Evolutionary conservation across 2,888 invertebrate genomes (phyloP), one percentile per base, ranked within the genome.

Genomic region (Melinaea marsaeus): DNA sequence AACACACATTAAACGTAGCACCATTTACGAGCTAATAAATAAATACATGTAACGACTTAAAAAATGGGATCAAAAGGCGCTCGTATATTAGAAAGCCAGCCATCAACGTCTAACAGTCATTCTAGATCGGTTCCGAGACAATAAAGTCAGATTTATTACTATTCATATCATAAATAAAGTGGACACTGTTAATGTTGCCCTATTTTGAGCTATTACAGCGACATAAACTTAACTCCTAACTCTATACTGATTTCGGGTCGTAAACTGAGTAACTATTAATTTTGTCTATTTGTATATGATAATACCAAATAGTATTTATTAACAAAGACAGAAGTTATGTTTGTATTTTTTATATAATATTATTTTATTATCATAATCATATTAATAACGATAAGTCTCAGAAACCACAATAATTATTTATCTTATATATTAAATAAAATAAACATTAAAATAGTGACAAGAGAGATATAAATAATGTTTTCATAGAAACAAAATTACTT

Each of bases 171-270:
- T 88, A 88, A 88, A 87, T 87, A 77, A 79, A 69, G 57, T 74
- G 79, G 88, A 87, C 87, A 82, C 78, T 79, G 88, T 85, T 84
- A 85, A 85, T 84, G 78, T 80, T 78, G 72, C 73, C 79, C 84
- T 80, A 86, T 87, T 89, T 86, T 85, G 84, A 86, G 83, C 88
- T 85, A 86, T 89, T 86, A 87, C 87, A 73, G 76, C 72, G 78
- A 77, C 80, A 79, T 86, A 79, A 85, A 85, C 77, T 81, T 77
- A 79, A 79, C 67, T 67, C 69, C 64, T 65, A 65, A 65, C 68
- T 66, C 64, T 67, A 60, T 63, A 64, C 55, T 58, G 66, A 76
- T 72, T 72, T 77, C 71, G 69, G 74, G 71, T 79, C 82, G 80
- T 83, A 75, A 78, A 77, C 69, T 60, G 60, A 34, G 57, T 63